phyloP scores from a whole-genome alignment of 2,113 vertebrate species.

The Mesocricetus auratus region DNA sequence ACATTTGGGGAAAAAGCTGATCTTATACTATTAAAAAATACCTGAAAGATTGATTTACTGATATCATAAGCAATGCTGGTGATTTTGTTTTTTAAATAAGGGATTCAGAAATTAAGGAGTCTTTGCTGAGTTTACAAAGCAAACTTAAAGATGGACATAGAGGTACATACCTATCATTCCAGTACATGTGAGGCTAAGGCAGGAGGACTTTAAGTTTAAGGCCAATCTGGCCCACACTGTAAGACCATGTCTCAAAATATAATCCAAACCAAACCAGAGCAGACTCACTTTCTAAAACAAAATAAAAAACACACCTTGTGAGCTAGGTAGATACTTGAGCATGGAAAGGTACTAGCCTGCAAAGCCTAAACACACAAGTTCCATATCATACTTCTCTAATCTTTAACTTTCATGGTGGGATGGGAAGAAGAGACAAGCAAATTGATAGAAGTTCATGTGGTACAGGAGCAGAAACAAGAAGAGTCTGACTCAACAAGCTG shows the following conservation, averaged over 20 bases:
- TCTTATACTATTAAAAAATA: background rate
- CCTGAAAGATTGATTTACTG: background rate
- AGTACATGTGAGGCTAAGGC: background rate
- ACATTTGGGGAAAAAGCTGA: background rate
- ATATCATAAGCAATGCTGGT: background rate
- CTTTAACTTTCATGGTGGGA: background rate
- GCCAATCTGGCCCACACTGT: background rate
- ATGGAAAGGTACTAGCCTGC: background rate
- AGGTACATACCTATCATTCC: background rate
- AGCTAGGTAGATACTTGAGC: background rate
- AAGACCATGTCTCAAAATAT: background rate
- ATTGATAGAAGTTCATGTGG: background rate
- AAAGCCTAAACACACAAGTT: background rate
- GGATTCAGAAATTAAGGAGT: conserved; percentile 20
- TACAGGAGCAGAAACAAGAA: background rate
- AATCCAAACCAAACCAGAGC: background rate
- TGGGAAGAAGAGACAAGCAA: background rate
- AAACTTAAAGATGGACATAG: background rate
- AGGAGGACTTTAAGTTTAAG: background rate
- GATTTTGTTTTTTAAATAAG: background rate
- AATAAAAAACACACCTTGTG: background rate
- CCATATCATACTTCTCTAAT: background rate
- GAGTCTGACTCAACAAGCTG: background rate
- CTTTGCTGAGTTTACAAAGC: background rate
- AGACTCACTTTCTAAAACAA: background rate